Evolutionary conservation across 1,140 invertebrate species (phyloP).

Genomic region (Eueides isabella): DNA sequence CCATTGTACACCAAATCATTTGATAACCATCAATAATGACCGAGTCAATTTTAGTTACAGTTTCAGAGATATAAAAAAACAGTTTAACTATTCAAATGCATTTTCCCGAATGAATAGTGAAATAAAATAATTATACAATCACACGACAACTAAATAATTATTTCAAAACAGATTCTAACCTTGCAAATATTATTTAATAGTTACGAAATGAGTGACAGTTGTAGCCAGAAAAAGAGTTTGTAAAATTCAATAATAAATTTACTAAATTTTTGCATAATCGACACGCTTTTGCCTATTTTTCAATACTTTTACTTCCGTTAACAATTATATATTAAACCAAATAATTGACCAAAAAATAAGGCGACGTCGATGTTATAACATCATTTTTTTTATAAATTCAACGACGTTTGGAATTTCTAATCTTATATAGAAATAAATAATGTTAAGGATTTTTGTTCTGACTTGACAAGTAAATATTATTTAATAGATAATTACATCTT

Average conservation of each 20-base stretch:
- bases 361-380: neutral
- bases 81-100: too few species aligned
- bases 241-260: neutral
- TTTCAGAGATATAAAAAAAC: too few species aligned
- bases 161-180: too few species aligned
- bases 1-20: neutral
- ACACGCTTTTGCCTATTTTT: conserved; percentile 15
- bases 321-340: conserved; percentile 43
- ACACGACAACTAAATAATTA: too few species aligned
- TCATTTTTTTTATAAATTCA: neutral
- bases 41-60: too few species aligned
- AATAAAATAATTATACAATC: too few species aligned
- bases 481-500: neutral
- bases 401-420: too few species aligned
- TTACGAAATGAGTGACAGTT: too few species aligned
- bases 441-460: neutral
- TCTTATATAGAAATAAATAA: too few species aligned
- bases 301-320: conserved; percentile 43
- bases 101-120: too few species aligned
- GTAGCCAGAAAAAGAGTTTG: neutral
- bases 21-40: neutral
- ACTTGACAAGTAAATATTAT: neutral
- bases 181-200: too few species aligned
- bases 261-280: neutral
- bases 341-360: conserved; percentile 25